These are phyloP conservation scores for Trididemnum nubilum DNA, from an alignment of 23 tunicate species.

Conservation along the genomic window DNA sequence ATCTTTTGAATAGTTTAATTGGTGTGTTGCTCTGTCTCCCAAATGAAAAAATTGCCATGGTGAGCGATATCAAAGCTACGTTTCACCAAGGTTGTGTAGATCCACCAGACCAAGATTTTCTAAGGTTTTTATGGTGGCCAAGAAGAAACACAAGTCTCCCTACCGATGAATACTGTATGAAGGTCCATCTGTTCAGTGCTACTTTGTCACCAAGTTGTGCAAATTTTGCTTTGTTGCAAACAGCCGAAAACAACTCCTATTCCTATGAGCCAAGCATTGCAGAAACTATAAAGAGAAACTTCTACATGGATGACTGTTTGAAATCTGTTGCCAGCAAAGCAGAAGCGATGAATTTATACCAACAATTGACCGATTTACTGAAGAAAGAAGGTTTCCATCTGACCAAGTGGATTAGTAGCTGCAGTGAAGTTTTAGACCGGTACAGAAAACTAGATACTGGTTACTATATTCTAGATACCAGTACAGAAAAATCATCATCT, in stretches of 20 bases:
- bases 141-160: background rate
- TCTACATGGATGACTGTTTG: conserved; percentile 18
- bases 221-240: background rate
- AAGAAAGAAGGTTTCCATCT: background rate
- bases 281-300: background rate
- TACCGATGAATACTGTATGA: background rate
- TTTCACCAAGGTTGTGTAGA: background rate
- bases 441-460: no score
- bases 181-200: background rate
- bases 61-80: background rate
- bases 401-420: conserved; percentile 7
- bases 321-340: background rate
- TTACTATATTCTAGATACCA: no score
- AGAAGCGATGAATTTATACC: background rate
- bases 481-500: background rate
- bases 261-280: background rate
- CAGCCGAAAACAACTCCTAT: background rate
- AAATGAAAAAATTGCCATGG: background rate
- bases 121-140: conserved; percentile 12
- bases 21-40: background rate
- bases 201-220: conserved; percentile 1
- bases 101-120: background rate
- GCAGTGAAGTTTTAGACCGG: background rate
- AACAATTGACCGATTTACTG: background rate
- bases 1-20: background rate